Evolutionary conservation across 1,140 invertebrate species (phyloP).

Genomic region (Bombus difficillimus): DNA sequence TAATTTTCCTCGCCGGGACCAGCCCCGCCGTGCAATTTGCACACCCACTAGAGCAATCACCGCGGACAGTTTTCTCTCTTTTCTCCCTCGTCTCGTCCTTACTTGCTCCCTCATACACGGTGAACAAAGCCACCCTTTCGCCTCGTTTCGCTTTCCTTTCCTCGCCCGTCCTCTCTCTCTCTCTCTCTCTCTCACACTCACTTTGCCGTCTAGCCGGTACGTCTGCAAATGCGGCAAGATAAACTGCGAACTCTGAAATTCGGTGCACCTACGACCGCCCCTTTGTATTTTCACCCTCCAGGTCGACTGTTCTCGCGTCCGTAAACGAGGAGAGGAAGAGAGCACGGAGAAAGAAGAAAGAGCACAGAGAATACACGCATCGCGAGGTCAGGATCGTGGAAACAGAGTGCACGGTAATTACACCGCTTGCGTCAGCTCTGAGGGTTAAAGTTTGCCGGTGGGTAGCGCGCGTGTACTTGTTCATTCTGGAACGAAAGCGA

Average conservation of each 20-base stretch:
- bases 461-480: neutral
- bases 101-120: slow-evolving; percentile 29
- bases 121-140: slow-evolving; percentile 57
- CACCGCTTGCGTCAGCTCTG: slow-evolving; percentile 19
- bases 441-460: neutral
- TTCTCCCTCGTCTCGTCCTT: slow-evolving; percentile 7
- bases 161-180: neutral
- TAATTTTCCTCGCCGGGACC: slow-evolving; percentile 34
- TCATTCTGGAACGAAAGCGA: too few species aligned
- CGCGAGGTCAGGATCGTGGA: slow-evolving; percentile 30
- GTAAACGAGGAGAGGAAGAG: neutral
- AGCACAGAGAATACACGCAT: slow-evolving; percentile 16
- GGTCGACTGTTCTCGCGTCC: neutral
- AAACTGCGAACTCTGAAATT: slow-evolving; percentile 69
- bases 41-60: slow-evolving; percentile 42
- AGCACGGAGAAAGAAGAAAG: slow-evolving; percentile 7
- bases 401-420: slow-evolving; percentile 48
- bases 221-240: slow-evolving; percentile 65
- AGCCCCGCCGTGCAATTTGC: slow-evolving; percentile 27
- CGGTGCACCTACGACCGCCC: slow-evolving; percentile 47
- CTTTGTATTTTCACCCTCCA: slow-evolving; percentile 51
- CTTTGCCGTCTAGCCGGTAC: slow-evolving; percentile 21
- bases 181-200: neutral
- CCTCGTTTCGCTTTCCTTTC: neutral
- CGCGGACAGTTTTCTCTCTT: slow-evolving; percentile 35